These are phyloP conservation scores for Pygoscelis antarcticus DNA, from an alignment of 2,113 vertebrate species.

Conservation along the genomic window DNA sequence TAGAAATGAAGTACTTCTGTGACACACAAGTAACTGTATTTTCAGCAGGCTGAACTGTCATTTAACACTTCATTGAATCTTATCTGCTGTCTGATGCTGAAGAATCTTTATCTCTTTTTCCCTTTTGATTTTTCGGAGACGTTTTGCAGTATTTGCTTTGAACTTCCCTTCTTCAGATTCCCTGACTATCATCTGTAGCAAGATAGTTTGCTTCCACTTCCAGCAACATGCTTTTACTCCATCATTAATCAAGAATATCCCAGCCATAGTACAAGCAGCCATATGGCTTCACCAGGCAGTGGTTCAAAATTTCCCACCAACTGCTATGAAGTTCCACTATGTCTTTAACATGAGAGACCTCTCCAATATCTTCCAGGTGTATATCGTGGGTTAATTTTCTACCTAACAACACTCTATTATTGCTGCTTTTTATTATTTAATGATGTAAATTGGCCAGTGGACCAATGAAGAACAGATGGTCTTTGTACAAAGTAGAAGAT, in stretches of 20 bases:
- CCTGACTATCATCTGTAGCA: constrained; percentile 77
- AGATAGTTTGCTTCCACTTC: constrained; percentile 76
- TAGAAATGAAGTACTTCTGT: not conserved
- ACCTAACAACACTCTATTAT: not conserved
- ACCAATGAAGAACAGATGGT: not conserved
- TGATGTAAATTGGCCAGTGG: not conserved
- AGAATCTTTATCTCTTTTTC: not conserved
- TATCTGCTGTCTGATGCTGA: not conserved
- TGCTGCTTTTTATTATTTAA: not conserved
- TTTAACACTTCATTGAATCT: not conserved
- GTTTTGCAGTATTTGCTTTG: constrained; percentile 84
- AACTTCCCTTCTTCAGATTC: constrained; percentile 77
- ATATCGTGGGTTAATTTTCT: not conserved
- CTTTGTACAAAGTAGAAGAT: not conserved
- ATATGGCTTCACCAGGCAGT: constrained; percentile 75
- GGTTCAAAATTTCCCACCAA: constrained; percentile 75
- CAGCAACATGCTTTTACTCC: constrained; percentile 70
- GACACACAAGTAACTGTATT: not conserved
- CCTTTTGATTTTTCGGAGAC: constrained; percentile 72
- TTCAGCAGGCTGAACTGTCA: not conserved
- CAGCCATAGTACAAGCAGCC: constrained; percentile 71
- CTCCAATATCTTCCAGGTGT: constrained; percentile 80
- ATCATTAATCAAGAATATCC: constrained; percentile 54
- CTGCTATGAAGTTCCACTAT: constrained; percentile 81
- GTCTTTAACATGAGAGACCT: constrained; percentile 82